Percentiles rank a stretch among this genome's conserved stretches.
Evolutionary conservation across 2,888 invertebrate species (phyloP).

Genomic region (Branchellion lobata): DNA sequence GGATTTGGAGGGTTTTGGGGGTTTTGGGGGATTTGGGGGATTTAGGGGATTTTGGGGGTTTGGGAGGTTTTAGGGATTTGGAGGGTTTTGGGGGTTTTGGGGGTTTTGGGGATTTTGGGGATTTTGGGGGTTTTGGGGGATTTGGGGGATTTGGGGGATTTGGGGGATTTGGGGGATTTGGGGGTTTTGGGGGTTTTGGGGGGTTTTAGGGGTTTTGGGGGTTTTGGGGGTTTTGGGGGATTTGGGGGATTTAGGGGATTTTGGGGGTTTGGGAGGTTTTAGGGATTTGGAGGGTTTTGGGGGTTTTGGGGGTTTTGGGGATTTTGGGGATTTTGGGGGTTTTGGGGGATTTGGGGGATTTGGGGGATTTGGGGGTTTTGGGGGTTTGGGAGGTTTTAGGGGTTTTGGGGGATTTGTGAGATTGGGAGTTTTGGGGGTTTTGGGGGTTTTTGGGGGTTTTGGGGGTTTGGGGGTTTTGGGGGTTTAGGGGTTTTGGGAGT

Average conservation of each 20-base stretch:
- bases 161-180: background rate
- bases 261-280: background rate
- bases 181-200: no score
- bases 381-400: no score
- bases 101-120: background rate
- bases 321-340: background rate
- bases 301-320: background rate
- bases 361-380: background rate
- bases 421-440: background rate
- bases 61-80: background rate
- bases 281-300: background rate
- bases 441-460: background rate
- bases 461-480: background rate
- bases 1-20: background rate
- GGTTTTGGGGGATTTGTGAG: no score
- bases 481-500: background rate
- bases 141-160: no score
- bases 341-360: no score
- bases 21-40: background rate
- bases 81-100: background rate
- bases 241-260: background rate
- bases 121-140: background rate
- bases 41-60: background rate
- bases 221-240: background rate
- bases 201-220: background rate